Conservation (phyloP, 2,797 vertebrate species). For the Amazonetta brasiliensis region DNA sequence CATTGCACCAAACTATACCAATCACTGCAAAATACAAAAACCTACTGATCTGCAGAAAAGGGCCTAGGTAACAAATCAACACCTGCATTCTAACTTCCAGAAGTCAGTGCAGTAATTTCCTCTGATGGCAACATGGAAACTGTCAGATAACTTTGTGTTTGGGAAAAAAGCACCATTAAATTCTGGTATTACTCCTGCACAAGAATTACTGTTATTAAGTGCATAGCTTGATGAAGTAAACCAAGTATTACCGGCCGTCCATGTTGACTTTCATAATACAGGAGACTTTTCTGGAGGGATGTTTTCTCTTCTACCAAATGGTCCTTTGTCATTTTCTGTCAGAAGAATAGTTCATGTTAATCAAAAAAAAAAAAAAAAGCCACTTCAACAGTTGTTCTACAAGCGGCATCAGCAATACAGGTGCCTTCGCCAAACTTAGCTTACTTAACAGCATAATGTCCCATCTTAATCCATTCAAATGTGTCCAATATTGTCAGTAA, state of each 20-base stretch:
- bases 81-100: not conserved
- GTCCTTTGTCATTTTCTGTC: constrained; percentile 97
- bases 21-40: not conserved
- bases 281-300: constrained; percentile 94
- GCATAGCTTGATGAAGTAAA: not conserved
- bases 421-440: not conserved
- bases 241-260: constrained; percentile 87
- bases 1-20: not conserved
- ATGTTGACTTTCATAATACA: constrained; percentile 95
- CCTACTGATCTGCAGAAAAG: not conserved
- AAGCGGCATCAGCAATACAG: not conserved
- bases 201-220: not conserved
- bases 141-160: not conserved
- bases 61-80: not conserved
- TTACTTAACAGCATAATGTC: not conserved
- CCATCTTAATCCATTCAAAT: not conserved
- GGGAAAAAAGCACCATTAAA: not conserved
- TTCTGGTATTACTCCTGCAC: not conserved
- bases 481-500: not conserved
- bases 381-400: not conserved
- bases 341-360: constrained; percentile 17
- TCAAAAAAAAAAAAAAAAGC: constrained; percentile 11
- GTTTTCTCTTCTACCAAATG: constrained; percentile 95
- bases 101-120: not conserved
- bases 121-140: not conserved